Base-by-base conservation (phyloP, 1,140 invertebrate genomes). In the Anagrus nilaparvatae region DNA sequence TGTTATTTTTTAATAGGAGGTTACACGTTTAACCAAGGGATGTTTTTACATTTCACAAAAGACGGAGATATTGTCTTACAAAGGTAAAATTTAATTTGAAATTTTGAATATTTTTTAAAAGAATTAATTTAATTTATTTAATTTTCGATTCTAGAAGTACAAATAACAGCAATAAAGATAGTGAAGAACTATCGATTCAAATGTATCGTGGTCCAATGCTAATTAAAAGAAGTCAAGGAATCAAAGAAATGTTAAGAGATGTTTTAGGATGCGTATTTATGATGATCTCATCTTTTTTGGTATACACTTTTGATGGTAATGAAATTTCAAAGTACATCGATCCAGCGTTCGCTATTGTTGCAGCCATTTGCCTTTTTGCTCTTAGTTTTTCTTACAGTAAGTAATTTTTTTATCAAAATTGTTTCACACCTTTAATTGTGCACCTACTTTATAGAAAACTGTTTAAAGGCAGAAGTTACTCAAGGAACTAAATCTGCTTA, bases 1-100 rank as follows among this genome's bases (percentile, higher is more conserved):
- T 83, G 79, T 35, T 85, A 82, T 58, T 56, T 83, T 17, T 52
- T 84, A 2, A 84, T 88, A 40, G 83, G 84, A 27, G 84, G 83
- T 9, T 87, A 82, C 49, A 86, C 82, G 0, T 78, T 80, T 53
- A 82, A 85, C 54, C 82, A 86, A 56, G 81, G 79, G 1, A 77
- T 79, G 55, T 84, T 77, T 52, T 57, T 84, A 2, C 76, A 81
- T 43, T 69, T 82, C 18, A 80, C 77, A 0, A 68, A 73, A 24
- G 73, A 66, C 19, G 79, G 80, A 2, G 74, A 79, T 42, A 75
- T 82, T 6, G 70, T 81, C 19, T 56, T 82, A 9, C 70, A 77
- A 39, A 71, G 56, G 65, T 65, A 40, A 46, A 9, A 40, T 19
- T 24, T 28, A 34, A 38, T 3, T 12, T 12, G 3, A 5, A 5